Percentiles rank a stretch among this genome's conserved stretches.
Evolutionary conservation across 2,113 vertebrate genomes (phyloP).

Genomic region (Alosa alosa): DNA sequence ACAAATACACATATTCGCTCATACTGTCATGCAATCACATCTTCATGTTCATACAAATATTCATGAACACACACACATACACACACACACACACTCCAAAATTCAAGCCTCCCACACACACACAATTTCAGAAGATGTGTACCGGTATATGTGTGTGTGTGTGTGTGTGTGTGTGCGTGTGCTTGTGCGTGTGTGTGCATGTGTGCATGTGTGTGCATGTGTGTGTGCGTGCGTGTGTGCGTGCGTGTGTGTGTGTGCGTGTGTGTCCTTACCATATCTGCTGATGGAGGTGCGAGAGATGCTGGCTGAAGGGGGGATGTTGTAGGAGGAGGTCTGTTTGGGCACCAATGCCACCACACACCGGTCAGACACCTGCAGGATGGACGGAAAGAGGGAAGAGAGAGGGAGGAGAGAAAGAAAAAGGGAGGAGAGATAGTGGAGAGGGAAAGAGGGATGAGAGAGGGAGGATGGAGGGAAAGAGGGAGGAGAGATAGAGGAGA

Average conservation of each 20-base stretch:
- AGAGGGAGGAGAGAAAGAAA: neutral
- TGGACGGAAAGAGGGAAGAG: neutral
- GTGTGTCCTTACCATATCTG: slow-evolving; percentile 86
- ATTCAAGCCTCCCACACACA: neutral
- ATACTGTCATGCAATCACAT: neutral
- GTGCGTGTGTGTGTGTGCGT: no score
- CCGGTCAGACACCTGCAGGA: slow-evolving; percentile 89
- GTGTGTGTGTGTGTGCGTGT: neutral
- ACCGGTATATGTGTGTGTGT: neutral
- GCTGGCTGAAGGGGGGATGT: slow-evolving; percentile 93
- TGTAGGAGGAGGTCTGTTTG: slow-evolving; percentile 98
- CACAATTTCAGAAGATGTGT: neutral
- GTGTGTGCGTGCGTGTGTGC: neutral
- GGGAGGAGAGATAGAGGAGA: neutral
- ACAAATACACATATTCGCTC: neutral
- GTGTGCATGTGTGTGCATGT: neutral
- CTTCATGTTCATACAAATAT: neutral
- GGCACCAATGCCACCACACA: slow-evolving; percentile 94
- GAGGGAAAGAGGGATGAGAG: neutral
- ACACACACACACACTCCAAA: neutral
- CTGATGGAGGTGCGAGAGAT: slow-evolving; percentile 95
- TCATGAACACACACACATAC: neutral
- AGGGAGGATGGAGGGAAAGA: neutral
- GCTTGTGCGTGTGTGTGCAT: slow-evolving; percentile 51
- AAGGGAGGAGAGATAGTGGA: no score